Evolutionary conservation across 2,888 invertebrate genomes (phyloP), one percentile per base, ranked within the genome.

Genomic region (Salticus scenicus): DNA sequence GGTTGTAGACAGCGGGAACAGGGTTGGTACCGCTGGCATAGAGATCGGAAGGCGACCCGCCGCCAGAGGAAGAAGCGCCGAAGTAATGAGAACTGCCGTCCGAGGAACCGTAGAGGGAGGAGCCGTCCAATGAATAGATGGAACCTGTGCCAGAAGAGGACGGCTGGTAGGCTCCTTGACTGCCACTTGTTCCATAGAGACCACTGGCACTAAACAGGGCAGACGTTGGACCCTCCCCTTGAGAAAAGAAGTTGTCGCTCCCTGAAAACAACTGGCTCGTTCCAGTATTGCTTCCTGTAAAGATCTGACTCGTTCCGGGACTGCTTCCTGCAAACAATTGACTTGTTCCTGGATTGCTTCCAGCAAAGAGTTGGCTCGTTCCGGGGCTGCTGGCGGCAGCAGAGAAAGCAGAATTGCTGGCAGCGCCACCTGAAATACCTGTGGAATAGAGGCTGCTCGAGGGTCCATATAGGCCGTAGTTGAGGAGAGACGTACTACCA

Each of bases 11-110:
- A 5, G 70, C n/a, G 8, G 85, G 33, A 0, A 74, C 30, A 64
- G 78, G 79, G 27, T 28, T 79, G 24, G 85, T 74, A 12, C 78
- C 85, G 63, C 79, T 79, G 10, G 79, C 85, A 63, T 74, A 85
- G 0, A 85, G 74, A 28, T 85, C 79, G 0, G n/a, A n/a, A n/a
- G n/a, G n/a, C n/a, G n/a, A n/a, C n/a, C 85, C 85, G 28, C 67
- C 72, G 7, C 14, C 63, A 30, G 47, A 63, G 24, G 66, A 30
- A 33, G n/a, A 51, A 41, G 33, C n/a, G n/a, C 71, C 63, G 1
- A 28, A n/a, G 12, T 47, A 31, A 0, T 27, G 33, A 1, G 28
- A 31, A 1, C n/a, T n/a, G 41, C 28, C 7, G 33, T 20, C n/a
- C 73, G 30, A 14, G 64, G 14, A 31, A 66, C 78, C 8, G 67